Percentiles rank a stretch among this genome's conserved stretches.
Evolutionary conservation across 35 echinoderm and acorn worm genomes (phyloP).

Genomic region (Holothuria glaberrima): DNA sequence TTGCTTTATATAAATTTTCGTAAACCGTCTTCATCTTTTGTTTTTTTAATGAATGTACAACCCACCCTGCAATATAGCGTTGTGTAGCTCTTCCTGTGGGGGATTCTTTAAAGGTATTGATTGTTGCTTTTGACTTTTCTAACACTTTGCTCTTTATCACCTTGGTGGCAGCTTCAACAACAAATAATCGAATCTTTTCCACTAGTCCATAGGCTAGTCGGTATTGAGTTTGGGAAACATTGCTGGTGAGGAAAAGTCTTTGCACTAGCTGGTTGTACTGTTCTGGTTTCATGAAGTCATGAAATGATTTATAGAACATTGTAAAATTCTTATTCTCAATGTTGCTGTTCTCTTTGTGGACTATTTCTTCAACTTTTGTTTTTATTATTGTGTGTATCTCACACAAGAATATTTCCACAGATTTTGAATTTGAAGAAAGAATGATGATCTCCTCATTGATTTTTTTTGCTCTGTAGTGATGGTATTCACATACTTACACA

Average conservation of each 20-base stretch:
- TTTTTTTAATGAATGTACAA: neutral
- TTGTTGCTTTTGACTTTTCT: neutral
- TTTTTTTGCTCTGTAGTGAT: neutral
- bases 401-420: too few species aligned
- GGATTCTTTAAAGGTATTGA: too few species aligned
- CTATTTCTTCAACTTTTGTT: too few species aligned
- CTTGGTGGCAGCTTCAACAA: neutral
- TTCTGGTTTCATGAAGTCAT: neutral
- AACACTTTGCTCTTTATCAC: neutral
- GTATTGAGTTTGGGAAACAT: neutral
- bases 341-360: too few species aligned
- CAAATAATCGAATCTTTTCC: neutral
- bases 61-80: conserved; percentile 21
- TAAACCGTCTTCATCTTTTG: neutral
- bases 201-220: neutral
- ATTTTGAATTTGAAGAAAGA: too few species aligned
- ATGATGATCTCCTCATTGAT: neutral
- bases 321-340: too few species aligned
- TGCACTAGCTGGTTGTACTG: neutral
- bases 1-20: too few species aligned
- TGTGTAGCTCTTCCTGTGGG: neutral
- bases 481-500: neutral
- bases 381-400: too few species aligned
- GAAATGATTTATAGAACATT: too few species aligned
- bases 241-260: neutral